Conservation (phyloP, 2,888 invertebrate genomes). For the Volucella zonaria region DNA sequence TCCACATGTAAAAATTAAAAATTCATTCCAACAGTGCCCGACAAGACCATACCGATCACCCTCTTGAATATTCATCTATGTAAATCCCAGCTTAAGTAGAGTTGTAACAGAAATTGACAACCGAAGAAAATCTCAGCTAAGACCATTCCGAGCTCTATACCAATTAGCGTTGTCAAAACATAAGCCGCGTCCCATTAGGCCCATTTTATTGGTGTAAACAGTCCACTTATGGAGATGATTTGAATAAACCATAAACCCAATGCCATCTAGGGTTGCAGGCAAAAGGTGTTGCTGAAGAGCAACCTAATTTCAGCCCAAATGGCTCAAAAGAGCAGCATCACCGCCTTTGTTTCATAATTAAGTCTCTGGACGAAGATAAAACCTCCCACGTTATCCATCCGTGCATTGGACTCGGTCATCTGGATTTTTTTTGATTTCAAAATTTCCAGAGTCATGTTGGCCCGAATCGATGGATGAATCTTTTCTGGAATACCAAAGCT, state of each 20-base stretch:
- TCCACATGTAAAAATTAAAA: background rate
- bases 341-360: slow-evolving; percentile 33
- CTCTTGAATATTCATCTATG: slow-evolving; percentile 51
- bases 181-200: slow-evolving; percentile 30
- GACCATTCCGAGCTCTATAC: slow-evolving; percentile 3
- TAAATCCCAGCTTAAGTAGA: slow-evolving; percentile 26
- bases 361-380: slow-evolving; percentile 30
- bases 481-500: slow-evolving; percentile 42
- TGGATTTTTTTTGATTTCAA: too few relatives aligned
- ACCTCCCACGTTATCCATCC: slow-evolving; percentile 45
- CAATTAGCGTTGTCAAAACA: slow-evolving; percentile 56
- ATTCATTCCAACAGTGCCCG: background rate
- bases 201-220: slow-evolving; percentile 50
- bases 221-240: slow-evolving; percentile 38
- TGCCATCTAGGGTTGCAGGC: background rate
- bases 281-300: slow-evolving; percentile 24
- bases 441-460: slow-evolving; percentile 28
- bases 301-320: background rate
- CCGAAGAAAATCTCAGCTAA: slow-evolving; percentile 3
- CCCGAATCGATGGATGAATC: slow-evolving; percentile 12
- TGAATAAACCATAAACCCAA: slow-evolving; percentile 43
- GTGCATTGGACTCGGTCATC: slow-evolving; percentile 15
- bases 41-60: background rate
- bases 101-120: slow-evolving; percentile 18
- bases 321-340: background rate